These are phyloP conservation scores for Buathra laborator DNA, from an alignment of 2,888 invertebrate species.

Conservation along the genomic window DNA sequence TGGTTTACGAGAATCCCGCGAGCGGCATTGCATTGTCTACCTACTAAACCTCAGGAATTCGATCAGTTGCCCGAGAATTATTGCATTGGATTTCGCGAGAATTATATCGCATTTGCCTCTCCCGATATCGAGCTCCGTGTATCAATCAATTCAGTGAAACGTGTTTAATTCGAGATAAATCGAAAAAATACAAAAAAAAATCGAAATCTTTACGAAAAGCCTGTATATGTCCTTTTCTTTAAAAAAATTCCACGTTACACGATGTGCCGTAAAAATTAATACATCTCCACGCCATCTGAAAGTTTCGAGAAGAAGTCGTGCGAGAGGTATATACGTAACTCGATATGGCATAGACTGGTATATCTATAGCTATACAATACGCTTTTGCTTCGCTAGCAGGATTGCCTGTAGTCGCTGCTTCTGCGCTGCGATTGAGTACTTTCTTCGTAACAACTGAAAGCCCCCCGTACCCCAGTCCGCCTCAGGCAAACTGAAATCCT, in stretches of 20 bases:
- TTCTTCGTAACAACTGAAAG: conserved; percentile 59
- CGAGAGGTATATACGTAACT: conserved; percentile 24
- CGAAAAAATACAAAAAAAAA: background rate
- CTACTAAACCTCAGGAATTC: too few relatives aligned
- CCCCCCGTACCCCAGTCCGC: conserved; percentile 25
- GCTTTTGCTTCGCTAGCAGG: conserved; percentile 46
- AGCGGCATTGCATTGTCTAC: too few relatives aligned
- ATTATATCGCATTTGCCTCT: too few relatives aligned
- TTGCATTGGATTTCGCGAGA: too few relatives aligned
- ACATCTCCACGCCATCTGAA: conserved; percentile 17
- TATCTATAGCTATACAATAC: conserved; percentile 14
- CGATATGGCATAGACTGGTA: conserved; percentile 3
- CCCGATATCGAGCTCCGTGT: too few relatives aligned
- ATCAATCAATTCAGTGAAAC: too few relatives aligned
- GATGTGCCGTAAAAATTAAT: conserved; percentile 22
- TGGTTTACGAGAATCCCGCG: too few relatives aligned
- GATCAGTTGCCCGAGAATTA: too few relatives aligned
- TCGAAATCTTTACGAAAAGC: background rate
- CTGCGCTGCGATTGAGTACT: conserved; percentile 55
- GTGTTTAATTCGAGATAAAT: too few relatives aligned
- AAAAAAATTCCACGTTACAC: background rate
- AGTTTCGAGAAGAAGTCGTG: conserved; percentile 4
- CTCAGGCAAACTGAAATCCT: conserved; percentile 79
- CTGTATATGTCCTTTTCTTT: background rate
- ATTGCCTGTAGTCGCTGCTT: conserved; percentile 32